Base-by-base conservation (phyloP, 2,888 invertebrate genomes). In the Dynastes hyllus region DNA sequence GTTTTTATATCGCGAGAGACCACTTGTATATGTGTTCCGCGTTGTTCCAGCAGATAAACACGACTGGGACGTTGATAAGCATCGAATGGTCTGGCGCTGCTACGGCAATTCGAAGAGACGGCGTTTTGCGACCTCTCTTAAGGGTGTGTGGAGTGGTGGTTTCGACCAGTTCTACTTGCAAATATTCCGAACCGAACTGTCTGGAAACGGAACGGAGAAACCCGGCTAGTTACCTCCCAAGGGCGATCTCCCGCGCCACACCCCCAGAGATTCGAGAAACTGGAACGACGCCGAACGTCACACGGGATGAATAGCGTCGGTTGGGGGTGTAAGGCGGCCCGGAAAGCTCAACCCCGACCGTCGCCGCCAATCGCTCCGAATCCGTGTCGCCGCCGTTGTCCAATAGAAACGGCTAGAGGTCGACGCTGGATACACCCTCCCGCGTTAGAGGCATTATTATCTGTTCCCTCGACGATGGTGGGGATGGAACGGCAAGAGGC, bases 221-320 rank as follows among this genome's bases (percentile, higher is more conserved):
- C 8, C 81, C 82, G 81, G 83, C 81, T 83, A 83, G 84, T 84
- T 89, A 88, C 89, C 90, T 90, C 89, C 89, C 90, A 88, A 89
- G 89, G 91, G 89, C 90, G 90, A 90, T 89, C 90, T 90, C 90
- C 88, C 13, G 22, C 85, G 86, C 90, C 90, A 91, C 86, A 85
- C 87, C 86, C 83, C 87, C 91, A 90, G 90, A 91, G 87, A 87
- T 86, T 83, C 83, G 78, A 81, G 82, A 82, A 81, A 80, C 90
- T 88, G 90, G 83, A 83, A 87, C 89, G 91, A 91, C 91, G 84
- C 83, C 83, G 82, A 83, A 86, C 87, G 84, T 85, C 85, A 86
- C 80, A 80, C 81, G 81, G 78, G 81, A 79, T 81, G 82, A 81
- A 80, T 79, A 81, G 82, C 80, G 78, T 82, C 80, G 80, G 80